Base-by-base conservation (phyloP, 2,888 invertebrate species). In the Sarcophaga rosellei region DNA sequence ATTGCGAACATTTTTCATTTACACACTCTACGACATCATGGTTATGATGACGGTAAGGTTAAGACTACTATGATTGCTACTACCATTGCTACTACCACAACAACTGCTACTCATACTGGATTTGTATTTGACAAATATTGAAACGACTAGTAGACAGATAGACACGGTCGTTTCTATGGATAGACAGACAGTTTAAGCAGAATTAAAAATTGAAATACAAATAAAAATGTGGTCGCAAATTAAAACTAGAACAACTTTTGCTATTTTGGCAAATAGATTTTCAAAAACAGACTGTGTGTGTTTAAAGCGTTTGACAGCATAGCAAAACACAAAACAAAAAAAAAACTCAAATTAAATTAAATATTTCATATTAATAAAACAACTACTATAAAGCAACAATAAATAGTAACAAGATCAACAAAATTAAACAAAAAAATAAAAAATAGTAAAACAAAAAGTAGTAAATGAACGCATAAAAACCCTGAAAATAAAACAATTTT, bases 161-260 rank as follows among this genome's bases (percentile, higher is more conserved):
- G 17, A 53, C 17, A 53, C 15, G 17, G 15, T 15, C 53, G 68
- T 66, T 66, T 25, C 23, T 15, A 70, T 63, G 35, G 25, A 47
- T 3, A n/a, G 35, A 57, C 47, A 44, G 69, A 81, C 10, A 10
- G 35, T 35, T 35, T 35, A 53, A 53, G 53, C 53, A 53, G 53
- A 53, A 53, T 53, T 53, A 53, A 53, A 53, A 15, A 47, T 47
- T 12, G 25, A 15, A 21, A 69, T 59, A 75, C 75, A 79, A 45
- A 61, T 53, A 66, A 81, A 78, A 78, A 78, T 85, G 86, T 81
- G 77, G 76, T 75, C 66, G 70, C 82, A 74, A 81, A 78, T 81
- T 72, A 81, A 86, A 86, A 86, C 81, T 86, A 84, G 86, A 86
- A 86, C 86, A 84, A 86, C 86, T 86, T 86, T 86, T 86, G 86